phyloP scores from a whole-genome alignment of 2,797 vertebrate species.

The Sebastes steindachneri region DNA sequence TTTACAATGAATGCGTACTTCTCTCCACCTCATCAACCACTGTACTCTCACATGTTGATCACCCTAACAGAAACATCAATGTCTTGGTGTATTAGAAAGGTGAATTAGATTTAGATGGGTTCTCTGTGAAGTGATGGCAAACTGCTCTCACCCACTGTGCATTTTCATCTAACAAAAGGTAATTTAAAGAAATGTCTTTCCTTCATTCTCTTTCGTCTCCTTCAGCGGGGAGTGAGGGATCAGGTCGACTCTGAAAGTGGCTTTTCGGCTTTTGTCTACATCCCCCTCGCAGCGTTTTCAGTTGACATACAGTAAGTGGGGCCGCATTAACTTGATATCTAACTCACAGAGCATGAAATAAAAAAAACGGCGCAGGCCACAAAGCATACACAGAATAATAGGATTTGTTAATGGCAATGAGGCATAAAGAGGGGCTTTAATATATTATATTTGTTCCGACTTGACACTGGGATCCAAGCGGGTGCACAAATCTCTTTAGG shows the following conservation, averaged over 20 bases:
- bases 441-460: constrained; percentile 72
- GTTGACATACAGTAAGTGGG: constrained; percentile 67
- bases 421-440: constrained; percentile 72
- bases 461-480: constrained; percentile 67
- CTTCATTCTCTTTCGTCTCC: constrained; percentile 29
- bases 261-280: constrained; percentile 47
- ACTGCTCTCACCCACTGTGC: constrained; percentile 18
- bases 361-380: constrained; percentile 42
- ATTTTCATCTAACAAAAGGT: constrained; percentile 35
- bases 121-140: constrained; percentile 10
- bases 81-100: constrained; percentile 20
- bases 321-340: constrained; percentile 51
- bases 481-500: constrained; percentile 73
- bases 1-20: background rate
- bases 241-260: constrained; percentile 29
- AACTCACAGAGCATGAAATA: constrained; percentile 72
- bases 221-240: constrained; percentile 34
- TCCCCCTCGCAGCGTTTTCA: constrained; percentile 46
- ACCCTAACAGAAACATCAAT: constrained; percentile 21
- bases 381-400: constrained; percentile 71
- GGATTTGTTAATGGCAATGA: constrained; percentile 79
- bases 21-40: background rate
- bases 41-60: constrained; percentile 1
- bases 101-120: constrained; percentile 37
- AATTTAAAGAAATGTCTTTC: constrained; percentile 40